Conservation (phyloP, 2,888 invertebrate genomes). For the Mythimna albipuncta region DNA sequence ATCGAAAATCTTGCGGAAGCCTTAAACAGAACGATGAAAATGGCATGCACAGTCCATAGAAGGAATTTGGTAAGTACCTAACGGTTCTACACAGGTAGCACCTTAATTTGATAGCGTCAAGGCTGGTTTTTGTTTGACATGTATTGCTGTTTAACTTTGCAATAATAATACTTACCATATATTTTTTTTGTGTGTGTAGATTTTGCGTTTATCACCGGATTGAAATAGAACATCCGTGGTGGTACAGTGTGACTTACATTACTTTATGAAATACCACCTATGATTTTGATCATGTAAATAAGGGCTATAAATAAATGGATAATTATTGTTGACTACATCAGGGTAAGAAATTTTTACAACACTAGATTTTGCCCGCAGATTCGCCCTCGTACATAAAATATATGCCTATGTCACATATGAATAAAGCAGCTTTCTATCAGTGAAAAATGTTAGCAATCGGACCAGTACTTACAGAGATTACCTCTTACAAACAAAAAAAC, state of each 20-base stretch:
- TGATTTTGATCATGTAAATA: background rate
- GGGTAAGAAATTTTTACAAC: no score
- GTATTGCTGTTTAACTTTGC: background rate
- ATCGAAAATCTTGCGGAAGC: conserved; percentile 40
- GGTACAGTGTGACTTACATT: background rate
- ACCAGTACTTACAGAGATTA: no score
- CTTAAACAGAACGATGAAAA: conserved; percentile 20
- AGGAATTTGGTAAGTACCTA: background rate
- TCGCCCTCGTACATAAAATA: no score
- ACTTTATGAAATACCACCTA: conserved; percentile 18
- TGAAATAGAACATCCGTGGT: background rate
- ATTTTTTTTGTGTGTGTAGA: background rate
- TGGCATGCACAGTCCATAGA: background rate
- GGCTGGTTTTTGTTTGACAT: background rate
- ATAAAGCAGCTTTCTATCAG: no score
- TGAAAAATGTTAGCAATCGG: no score
- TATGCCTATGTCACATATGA: no score
- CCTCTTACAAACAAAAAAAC: no score
- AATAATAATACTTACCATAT: background rate
- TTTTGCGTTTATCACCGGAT: conserved; percentile 36
- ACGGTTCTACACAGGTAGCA: background rate
- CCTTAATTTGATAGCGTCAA: background rate
- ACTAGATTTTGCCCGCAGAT: no score
- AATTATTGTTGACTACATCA: no score
- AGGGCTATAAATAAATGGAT: background rate